Evolutionary conservation across 2,888 invertebrate genomes (phyloP).

Genomic region (Ligdia adustata): DNA sequence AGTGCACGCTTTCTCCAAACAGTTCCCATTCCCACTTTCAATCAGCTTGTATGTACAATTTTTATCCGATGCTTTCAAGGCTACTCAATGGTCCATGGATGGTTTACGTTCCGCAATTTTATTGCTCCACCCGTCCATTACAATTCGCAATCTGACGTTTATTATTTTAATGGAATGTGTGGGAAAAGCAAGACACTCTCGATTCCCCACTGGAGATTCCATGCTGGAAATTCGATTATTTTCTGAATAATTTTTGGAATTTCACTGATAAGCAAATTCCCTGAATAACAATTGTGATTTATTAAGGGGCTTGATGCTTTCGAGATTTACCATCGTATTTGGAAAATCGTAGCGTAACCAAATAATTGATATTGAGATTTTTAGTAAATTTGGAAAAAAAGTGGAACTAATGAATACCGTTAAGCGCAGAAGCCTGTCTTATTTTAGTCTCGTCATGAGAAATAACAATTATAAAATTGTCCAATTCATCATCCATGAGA

Average conservation of each 20-base stretch:
- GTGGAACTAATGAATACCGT: no score
- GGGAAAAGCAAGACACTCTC: conserved; percentile 5
- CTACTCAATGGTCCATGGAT: conserved; percentile 8
- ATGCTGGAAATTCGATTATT: no score
- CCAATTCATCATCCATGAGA: no score
- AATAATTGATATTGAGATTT: no score
- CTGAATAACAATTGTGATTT: no score
- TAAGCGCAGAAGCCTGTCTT: no score
- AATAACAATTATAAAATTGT: no score
- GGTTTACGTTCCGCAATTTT: conserved; percentile 21
- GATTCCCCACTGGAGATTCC: conserved; percentile 6
- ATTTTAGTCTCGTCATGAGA: no score
- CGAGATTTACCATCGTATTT: no score
- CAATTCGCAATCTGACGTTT: conserved; percentile 21
- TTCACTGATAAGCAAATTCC: background rate
- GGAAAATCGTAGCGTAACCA: no score
- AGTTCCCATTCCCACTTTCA: conserved; percentile 7
- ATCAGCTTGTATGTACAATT: conserved; percentile 10
- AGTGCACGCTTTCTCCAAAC: background rate
- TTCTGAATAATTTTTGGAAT: conserved; percentile 13
- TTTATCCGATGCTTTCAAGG: conserved; percentile 14
- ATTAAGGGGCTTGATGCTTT: background rate
- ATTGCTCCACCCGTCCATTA: conserved; percentile 16
- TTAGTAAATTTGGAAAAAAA: no score
- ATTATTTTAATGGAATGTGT: conserved; percentile 25